Conservation (phyloP, 2,113 vertebrate genomes). For the Platanista minor region DNA sequence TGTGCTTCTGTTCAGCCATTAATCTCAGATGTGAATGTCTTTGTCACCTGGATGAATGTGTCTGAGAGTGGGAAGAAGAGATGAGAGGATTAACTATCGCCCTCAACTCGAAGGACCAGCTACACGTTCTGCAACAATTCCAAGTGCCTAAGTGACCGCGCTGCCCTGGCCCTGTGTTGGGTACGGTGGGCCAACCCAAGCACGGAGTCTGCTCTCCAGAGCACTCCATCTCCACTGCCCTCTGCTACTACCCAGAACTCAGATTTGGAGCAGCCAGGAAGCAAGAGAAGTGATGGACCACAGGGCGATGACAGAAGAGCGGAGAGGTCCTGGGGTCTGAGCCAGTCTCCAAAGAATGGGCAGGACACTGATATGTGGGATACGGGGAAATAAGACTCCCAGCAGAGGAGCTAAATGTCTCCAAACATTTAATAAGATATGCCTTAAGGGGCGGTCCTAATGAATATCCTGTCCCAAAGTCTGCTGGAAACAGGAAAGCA, state of each 20-base stretch:
- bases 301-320: not conserved
- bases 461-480: not conserved
- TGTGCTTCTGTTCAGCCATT: not conserved
- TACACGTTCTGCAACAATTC: not conserved
- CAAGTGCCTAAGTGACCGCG: no score
- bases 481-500: not conserved
- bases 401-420: not conserved
- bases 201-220: not conserved
- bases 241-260: no score
- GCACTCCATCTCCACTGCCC: not conserved
- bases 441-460: not conserved
- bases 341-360: not conserved
- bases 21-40: not conserved
- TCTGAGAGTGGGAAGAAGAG: not conserved
- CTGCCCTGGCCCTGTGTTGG: not conserved
- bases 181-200: not conserved
- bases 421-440: not conserved
- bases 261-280: not conserved
- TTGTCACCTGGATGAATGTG: not conserved
- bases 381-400: not conserved
- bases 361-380: not conserved
- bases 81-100: not conserved
- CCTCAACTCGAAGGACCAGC: not conserved
- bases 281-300: not conserved
- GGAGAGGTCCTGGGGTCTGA: fast-evolving